Base-by-base conservation (phyloP, 2,888 invertebrate species). In the Lepetodrilus schrolli region DNA sequence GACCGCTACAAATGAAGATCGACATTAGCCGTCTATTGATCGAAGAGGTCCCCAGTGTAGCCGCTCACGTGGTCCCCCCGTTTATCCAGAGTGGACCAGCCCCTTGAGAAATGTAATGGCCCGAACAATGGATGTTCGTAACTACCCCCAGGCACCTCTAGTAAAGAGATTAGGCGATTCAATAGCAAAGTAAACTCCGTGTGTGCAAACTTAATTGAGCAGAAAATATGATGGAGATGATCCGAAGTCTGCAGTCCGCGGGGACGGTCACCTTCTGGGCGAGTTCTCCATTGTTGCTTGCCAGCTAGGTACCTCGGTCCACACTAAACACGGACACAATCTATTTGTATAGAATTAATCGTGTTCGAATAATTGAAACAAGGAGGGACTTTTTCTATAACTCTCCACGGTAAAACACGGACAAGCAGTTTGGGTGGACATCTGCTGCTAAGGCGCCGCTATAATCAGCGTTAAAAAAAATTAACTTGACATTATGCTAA, bases 201-300 rank as follows among this genome's bases (percentile, higher is more conserved):
- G 58, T 58, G 26, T 58, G 58, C 58, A 58, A 58, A 58, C 58
- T 58, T 58, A 58, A 58, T 58, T 58, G 58, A 58, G 58, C 58
- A 30, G 58, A 30, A 30, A 58, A 58, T 58, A 58, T 58, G 58
- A 58, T 58, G 58, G 58, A 34, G 58, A 17, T 34, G 58, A 58
- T 58, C 58, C 17, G 58, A 58, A 34, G 26, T 58, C 34, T 26
- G 30, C 26, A 58, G 30, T 34, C 58, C 58, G 17, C 30, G 8
- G 26, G 58, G 58, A 58, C 26, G 13, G 30, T 21, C 58, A 58
- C 58, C 58, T 34, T 58, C 23, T 58, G 58, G 58, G 30, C 58
- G 13, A n/a, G 58, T 34, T 13, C 7, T 58, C 58, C 34, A 58
- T 58, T 58, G 58, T 58, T 58, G 58, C 34, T 58, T 58, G 26